Conservation (phyloP, 2,113 vertebrate genomes). For the Geococcyx californianus region DNA sequence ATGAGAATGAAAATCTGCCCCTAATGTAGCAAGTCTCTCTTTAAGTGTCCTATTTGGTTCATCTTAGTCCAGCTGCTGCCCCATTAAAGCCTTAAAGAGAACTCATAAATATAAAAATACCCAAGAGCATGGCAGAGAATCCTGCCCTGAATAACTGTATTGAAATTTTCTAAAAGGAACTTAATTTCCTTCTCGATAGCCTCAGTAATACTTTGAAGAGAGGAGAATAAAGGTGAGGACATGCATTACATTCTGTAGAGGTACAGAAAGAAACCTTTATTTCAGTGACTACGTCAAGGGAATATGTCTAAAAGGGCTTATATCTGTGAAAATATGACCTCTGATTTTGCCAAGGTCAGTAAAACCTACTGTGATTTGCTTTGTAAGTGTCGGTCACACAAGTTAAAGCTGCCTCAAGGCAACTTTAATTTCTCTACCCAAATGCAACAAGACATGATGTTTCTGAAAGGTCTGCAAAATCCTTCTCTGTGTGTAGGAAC, state of each 20-base stretch:
- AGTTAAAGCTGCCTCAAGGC: conserved; percentile 57
- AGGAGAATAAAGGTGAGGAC: conserved; percentile 56
- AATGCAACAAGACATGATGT: conserved; percentile 42
- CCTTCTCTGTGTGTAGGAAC: neutral
- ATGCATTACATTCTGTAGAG: conserved; percentile 40
- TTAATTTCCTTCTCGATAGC: conserved; percentile 47
- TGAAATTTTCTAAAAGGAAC: conserved; percentile 30
- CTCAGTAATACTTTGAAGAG: conserved; percentile 24
- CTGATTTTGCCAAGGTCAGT: conserved; percentile 65
- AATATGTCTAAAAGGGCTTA: conserved; percentile 47
- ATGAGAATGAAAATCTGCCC: conserved; percentile 15
- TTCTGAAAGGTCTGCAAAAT: conserved; percentile 59
- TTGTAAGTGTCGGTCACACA: conserved; percentile 17
- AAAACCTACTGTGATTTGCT: conserved; percentile 44
- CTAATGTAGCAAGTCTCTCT: neutral
- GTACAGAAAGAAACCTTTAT: conserved; percentile 63
- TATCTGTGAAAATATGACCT: conserved; percentile 54
- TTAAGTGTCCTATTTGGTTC: conserved; percentile 15
- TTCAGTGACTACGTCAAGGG: conserved; percentile 13
- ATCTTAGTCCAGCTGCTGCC: neutral
- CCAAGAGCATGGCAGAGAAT: conserved; percentile 20
- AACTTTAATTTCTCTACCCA: conserved; percentile 39
- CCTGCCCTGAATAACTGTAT: conserved; percentile 50
- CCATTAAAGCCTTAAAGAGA: conserved; percentile 57
- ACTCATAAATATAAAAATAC: conserved; percentile 65